phyloP scores from a whole-genome alignment of 92 coral and sea anemone species.

The Porites evermanni region DNA sequence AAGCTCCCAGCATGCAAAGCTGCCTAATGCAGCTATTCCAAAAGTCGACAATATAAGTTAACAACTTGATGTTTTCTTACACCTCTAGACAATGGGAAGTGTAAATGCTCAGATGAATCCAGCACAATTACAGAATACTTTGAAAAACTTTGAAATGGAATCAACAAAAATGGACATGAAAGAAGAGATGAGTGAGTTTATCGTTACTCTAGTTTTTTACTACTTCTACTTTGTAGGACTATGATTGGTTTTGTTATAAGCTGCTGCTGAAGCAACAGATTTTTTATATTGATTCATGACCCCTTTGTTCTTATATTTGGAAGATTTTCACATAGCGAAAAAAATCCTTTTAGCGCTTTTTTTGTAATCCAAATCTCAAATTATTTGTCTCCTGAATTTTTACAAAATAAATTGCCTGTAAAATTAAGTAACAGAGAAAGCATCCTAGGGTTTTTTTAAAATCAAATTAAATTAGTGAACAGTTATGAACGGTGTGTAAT shows the following conservation, averaged over 20 bases:
- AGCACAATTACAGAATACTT: conserved; percentile 83
- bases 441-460: neutral
- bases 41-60: too few relatives aligned
- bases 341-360: too few relatives aligned
- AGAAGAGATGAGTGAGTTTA: conserved; percentile 93
- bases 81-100: conserved; percentile 88
- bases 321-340: too few relatives aligned
- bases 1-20: neutral
- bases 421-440: neutral
- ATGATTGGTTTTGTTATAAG: too few relatives aligned
- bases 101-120: conserved; percentile 97
- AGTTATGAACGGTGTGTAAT: neutral
- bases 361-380: too few relatives aligned
- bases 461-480: too few relatives aligned
- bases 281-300: too few relatives aligned
- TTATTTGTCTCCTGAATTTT: too few relatives aligned
- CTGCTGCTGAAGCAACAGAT: too few relatives aligned
- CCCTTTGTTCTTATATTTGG: too few relatives aligned
- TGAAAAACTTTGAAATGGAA: conserved; percentile 93
- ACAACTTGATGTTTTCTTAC: neutral
- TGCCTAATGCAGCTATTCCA: neutral
- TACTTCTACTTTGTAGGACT: too few relatives aligned
- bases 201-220: neutral
- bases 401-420: too few relatives aligned
- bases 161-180: conserved; percentile 97